Percentiles rank a stretch among this genome's conserved stretches.
phyloP scores from a whole-genome alignment of 2,113 vertebrate genomes.

The Plecotus auritus region DNA sequence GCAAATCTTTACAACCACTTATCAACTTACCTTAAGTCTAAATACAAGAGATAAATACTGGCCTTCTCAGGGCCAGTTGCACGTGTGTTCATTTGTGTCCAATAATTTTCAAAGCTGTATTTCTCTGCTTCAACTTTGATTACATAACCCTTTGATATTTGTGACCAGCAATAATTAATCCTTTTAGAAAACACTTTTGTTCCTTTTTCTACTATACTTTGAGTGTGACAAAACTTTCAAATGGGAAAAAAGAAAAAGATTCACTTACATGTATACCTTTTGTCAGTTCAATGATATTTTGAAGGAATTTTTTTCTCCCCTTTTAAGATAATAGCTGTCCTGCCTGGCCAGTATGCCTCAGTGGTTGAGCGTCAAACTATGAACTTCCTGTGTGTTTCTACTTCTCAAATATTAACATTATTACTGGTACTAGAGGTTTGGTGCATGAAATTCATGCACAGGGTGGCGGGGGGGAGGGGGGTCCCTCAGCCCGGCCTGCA shows the following conservation, averaged over 20 bases:
- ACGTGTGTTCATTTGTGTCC: not conserved
- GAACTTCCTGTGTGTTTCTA: too few species aligned
- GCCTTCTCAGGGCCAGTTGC: not conserved
- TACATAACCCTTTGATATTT: not conserved
- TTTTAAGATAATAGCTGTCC: not conserved
- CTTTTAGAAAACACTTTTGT: not conserved
- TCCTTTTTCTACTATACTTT: not conserved
- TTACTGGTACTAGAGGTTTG: too few species aligned
- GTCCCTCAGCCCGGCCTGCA: too few species aligned
- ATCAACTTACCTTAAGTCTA: not conserved
- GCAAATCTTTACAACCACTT: not conserved
- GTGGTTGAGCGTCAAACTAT: too few species aligned
- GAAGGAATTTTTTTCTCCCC: not conserved
- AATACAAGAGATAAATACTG: not conserved
- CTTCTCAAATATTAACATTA: too few species aligned
- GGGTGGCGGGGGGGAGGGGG: too few species aligned
- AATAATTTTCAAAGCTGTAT: not conserved
- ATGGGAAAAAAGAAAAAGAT: not conserved
- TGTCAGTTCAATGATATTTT: not conserved
- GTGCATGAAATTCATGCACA: too few species aligned
- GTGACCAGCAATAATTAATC: not conserved
- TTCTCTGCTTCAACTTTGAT: not conserved
- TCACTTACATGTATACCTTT: not conserved
- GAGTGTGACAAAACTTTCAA: not conserved
- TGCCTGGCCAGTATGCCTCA: too few species aligned